These are phyloP conservation scores for Poecilus cupreus DNA, from an alignment of 2,888 invertebrate genomes.

Conservation along the genomic window DNA sequence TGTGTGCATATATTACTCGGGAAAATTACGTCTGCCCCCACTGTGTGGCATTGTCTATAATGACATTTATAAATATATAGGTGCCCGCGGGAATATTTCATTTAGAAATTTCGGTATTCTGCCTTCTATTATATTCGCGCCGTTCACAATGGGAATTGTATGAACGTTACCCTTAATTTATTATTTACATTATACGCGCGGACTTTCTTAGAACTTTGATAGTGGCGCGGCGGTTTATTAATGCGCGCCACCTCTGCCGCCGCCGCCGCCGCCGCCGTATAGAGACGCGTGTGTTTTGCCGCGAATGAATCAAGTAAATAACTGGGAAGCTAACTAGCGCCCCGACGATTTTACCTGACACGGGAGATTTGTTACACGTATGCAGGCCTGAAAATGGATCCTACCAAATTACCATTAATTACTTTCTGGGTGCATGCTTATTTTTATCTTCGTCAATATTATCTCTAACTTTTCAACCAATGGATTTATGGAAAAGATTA, in stretches of 20 bases:
- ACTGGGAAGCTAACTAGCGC: neutral
- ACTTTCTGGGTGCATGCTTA: too few species aligned
- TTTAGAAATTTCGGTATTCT: conserved; percentile 55
- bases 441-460: too few species aligned
- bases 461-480: too few species aligned
- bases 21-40: conserved; percentile 29
- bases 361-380: conserved; percentile 1
- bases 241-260: neutral
- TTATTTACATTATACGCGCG: conserved; percentile 53
- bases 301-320: conserved; percentile 23
- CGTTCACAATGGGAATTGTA: conserved; percentile 53
- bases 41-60: conserved; percentile 44
- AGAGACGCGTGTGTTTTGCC: conserved; percentile 26
- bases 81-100: conserved; percentile 54
- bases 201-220: conserved; percentile 48
- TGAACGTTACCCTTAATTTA: conserved; percentile 56
- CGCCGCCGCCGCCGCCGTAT: neutral
- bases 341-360: neutral
- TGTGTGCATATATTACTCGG: conserved; percentile 42
- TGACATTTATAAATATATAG: conserved; percentile 56
- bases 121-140: conserved; percentile 31
- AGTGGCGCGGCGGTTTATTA: conserved; percentile 38
- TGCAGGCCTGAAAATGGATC: neutral
- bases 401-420: too few species aligned
- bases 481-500: too few species aligned